Base-by-base conservation (phyloP, 2,797 vertebrate species). In the Cryptoblepharus egeriae region DNA sequence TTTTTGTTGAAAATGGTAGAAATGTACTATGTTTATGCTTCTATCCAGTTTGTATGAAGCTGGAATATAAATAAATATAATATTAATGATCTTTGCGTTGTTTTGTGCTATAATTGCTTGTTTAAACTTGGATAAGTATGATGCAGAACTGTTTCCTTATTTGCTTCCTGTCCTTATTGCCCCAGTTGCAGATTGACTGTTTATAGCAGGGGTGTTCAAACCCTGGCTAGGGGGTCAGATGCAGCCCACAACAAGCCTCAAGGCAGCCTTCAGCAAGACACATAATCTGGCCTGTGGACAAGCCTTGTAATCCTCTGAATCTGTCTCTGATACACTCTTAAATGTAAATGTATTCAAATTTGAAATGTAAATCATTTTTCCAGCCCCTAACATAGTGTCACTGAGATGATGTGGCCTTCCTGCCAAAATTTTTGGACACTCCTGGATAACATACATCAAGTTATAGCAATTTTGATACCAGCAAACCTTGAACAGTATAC, bases 11-110 rank as follows among this genome's bases (percentile, higher is more conserved):
- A 97, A 95, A 97, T 96, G 96, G 97, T 97, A 97, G 97, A 99
- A 99, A 99, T 98, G 98, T 99, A 98, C 97, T 98, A 99, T 98
- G 98, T 99, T 99, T 98, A 99, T 99, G 98, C 98, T 97, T 99
- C 98, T 98, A 98, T 98, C 98, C 97, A 98, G 98, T 98, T 98
- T 97, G 97, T 98, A 98, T 92, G 96, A 97, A 98, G 97, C 98
- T 98, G 98, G 98, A 95, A 95, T 97, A 98, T 98, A 97, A 99
- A 99, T 98, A 99, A 98, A 98, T 97, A 98, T 97, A 96, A 96
- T 92, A 92, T 92, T 92, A 93, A 90, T 89, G 89, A 92, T 92
- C 92, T 90, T 91, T 92, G 74, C 92, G 79, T 92, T 91, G 90
- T 92, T 91, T 94, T 93, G 90, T 81, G 82, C 86, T 90, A 88